phyloP scores from a whole-genome alignment of 92 coral and sea anemone genomes.

The Porites evermanni region DNA sequence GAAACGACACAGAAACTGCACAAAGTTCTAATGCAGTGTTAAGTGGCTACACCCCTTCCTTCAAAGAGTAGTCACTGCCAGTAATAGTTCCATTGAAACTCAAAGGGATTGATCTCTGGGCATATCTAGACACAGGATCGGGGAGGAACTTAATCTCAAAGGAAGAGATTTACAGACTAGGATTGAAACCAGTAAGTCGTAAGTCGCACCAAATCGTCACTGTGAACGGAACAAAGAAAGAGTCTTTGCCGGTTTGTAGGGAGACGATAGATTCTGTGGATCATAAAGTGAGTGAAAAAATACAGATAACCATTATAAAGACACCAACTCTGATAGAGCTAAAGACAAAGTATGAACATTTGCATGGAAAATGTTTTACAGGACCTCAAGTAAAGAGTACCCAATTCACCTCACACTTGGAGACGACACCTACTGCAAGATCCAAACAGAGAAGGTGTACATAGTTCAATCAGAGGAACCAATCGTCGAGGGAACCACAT shows the following conservation, averaged over 20 bases:
- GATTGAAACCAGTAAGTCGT: not conserved
- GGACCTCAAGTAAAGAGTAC: conserved; percentile 32
- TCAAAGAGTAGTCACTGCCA: too few species aligned
- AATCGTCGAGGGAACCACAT: conserved; percentile 33
- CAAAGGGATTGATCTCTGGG: too few species aligned
- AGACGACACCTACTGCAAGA: conserved; percentile 54
- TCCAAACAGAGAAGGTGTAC: conserved; percentile 48
- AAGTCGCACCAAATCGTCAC: not conserved
- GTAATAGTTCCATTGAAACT: too few species aligned
- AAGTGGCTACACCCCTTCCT: too few species aligned
- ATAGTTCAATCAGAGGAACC: conserved; percentile 67
- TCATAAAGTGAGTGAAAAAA: too few species aligned
- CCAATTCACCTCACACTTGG: conserved; percentile 58
- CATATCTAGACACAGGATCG: not conserved
- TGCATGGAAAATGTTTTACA: conserved; percentile 11
- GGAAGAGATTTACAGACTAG: not conserved
- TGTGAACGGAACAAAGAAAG: too few species aligned
- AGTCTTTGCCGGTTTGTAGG: too few species aligned
- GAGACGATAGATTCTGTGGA: too few species aligned
- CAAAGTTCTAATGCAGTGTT: too few species aligned
- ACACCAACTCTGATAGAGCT: not conserved
- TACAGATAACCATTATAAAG: too few species aligned
- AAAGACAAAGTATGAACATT: conserved; percentile 29
- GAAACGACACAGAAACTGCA: too few species aligned
- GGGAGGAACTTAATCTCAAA: not conserved